Percentiles rank a stretch among this genome's conserved stretches.
Evolutionary conservation across 2,797 vertebrate species (phyloP).

Genomic region (Dryobates pubescens): DNA sequence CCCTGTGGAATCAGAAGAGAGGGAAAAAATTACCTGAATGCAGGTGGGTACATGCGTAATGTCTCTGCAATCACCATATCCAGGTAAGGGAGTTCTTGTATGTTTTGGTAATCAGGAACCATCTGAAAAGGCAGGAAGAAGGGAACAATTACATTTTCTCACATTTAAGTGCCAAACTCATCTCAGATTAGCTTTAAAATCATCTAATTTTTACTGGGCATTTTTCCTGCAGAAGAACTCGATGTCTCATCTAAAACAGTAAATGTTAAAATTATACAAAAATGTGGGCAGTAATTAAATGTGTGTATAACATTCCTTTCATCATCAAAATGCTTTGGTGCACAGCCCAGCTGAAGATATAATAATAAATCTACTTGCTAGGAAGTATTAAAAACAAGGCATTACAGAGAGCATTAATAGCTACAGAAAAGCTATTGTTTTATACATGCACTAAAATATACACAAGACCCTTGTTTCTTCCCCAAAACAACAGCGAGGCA

Average conservation of each 20-base stretch:
- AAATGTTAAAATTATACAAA: slow-evolving; percentile 68
- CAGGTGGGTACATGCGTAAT: slow-evolving; percentile 92
- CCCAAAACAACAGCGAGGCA: background rate
- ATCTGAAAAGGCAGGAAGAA: slow-evolving; percentile 73
- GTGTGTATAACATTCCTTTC: slow-evolving; percentile 46
- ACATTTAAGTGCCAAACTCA: slow-evolving; percentile 28
- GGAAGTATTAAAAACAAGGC: slow-evolving; percentile 26
- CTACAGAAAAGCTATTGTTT: background rate
- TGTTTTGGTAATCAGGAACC: slow-evolving; percentile 82
- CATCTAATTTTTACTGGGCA: slow-evolving; percentile 46
- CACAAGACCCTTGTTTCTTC: background rate
- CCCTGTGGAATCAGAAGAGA: background rate
- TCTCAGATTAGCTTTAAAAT: slow-evolving; percentile 51
- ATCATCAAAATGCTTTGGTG: slow-evolving; percentile 35
- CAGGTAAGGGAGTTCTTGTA: slow-evolving; percentile 91
- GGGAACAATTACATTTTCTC: slow-evolving; percentile 40
- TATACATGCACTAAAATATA: background rate
- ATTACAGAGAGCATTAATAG: background rate
- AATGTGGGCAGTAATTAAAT: slow-evolving; percentile 71
- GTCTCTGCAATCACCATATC: slow-evolving; percentile 95
- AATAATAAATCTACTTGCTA: slow-evolving; percentile 56
- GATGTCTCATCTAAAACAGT: slow-evolving; percentile 62
- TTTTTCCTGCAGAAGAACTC: slow-evolving; percentile 58
- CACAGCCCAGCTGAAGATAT: slow-evolving; percentile 27
- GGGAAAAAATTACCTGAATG: slow-evolving; percentile 83